Percentiles rank a stretch among this genome's conserved stretches.
phyloP scores from a whole-genome alignment of 2,113 vertebrate species.

The Alaudala cheleensis region DNA sequence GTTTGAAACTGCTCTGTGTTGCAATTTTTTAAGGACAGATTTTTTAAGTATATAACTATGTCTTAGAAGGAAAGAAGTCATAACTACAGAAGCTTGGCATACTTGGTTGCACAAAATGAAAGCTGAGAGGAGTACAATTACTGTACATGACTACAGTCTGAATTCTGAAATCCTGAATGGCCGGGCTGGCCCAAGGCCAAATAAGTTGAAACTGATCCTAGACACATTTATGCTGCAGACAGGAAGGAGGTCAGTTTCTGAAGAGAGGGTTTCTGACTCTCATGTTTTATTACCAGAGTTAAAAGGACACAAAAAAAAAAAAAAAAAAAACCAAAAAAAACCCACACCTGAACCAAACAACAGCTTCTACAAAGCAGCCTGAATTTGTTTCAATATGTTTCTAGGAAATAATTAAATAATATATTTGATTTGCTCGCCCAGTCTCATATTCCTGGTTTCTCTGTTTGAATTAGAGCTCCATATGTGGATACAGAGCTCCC shows the following conservation, averaged over 20 bases:
- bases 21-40: neutral
- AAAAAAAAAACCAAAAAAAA: neutral
- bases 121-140: neutral
- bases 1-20: neutral
- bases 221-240: neutral
- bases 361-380: neutral
- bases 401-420: neutral
- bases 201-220: neutral
- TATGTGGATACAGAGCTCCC: neutral
- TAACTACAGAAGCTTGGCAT: neutral
- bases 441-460: neutral
- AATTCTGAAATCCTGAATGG: neutral
- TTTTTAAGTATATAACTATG: neutral
- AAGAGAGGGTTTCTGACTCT: neutral
- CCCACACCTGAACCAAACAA: neutral
- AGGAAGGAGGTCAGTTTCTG: neutral
- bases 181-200: neutral
- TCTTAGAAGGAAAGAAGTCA: neutral
- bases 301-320: neutral
- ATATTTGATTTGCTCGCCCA: neutral
- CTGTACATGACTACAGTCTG: accelerated
- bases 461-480: neutral
- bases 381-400: neutral
- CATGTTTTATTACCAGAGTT: neutral
- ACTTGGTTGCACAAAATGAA: neutral